Evolutionary conservation across 2,113 vertebrate genomes (phyloP), one percentile per base, ranked within the genome.

Genomic region (Anolis carolinensis): DNA sequence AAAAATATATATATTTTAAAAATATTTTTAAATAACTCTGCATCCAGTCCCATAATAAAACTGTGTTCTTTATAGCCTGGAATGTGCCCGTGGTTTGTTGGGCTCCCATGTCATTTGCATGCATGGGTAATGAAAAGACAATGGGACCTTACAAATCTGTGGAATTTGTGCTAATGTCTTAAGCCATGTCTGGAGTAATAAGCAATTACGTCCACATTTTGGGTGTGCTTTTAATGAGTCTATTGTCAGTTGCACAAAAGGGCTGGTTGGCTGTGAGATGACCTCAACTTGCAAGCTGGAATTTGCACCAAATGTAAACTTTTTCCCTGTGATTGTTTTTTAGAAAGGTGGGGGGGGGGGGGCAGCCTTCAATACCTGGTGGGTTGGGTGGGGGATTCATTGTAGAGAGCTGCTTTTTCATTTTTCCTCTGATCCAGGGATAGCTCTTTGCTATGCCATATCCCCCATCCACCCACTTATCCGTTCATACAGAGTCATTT

Each of bases 201-300:
- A 89, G 74, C 87, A 83, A 88, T 78, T 82, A 87, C 78, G 83
- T 87, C 82, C 87, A 82, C 74, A 21, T 87, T 92, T 90, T 86
- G 81, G 79, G 23, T 85, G 83, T 65, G 85, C 88, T 86, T 86
- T 83, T 91, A 76, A 68, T 76, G 88, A 88, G 50, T 73, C 81
- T 65, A 27, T 89, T 81, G 87, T 89, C 91, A 89, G 78, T 59
- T 30, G 59, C 48, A n/a, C 74, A 86, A 89, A 39, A 0, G 0
- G 80, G 82, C 44, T 80, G 78, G 7, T 86, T 79, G 84, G 67
- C 50, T 72, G 84, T 14, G 30, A 62, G 67, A 86, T 79, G 87
- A 83, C 39, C 84, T 82, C 25, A 82, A 20, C 71, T 73, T 18
- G 23, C 73, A 68, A 81, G 3, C 3, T 84, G 71, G 79, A 83